Evolutionary conservation across 2,113 vertebrate species (phyloP), one percentile per base, ranked within the genome.

Genomic region (Kryptolebias marmoratus): DNA sequence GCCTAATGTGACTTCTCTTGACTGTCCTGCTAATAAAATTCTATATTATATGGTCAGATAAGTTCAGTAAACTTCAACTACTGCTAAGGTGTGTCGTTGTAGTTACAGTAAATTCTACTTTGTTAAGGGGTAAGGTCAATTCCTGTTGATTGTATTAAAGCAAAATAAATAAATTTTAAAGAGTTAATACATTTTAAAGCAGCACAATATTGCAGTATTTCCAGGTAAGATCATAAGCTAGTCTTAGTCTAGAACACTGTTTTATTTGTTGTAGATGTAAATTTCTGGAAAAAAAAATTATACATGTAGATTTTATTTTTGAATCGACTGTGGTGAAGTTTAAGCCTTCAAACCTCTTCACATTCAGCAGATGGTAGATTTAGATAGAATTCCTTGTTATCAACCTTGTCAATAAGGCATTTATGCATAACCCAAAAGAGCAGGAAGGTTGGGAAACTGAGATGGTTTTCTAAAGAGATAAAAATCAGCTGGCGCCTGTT

Each of bases 391-490:
- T 94, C 93, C 91, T 89, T 92, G 91, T 90, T 94, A 91, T 91
- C 91, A 93, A 90, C 93, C 86, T 83, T 71, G 91, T 73, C 87
- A 92, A 60, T 80, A 57, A 90, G 65, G 92, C 91, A 92, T 88
- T 71, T 84, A 91, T 89, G 83, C 75, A 66, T 74, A 68, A 73
- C 55, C 68, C 66, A 49, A 75, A 81, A 88, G 73, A 91, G 75
- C 50, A 42, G 85, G 84, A 90, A 94, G 56, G 60, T 93, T 92
- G 87, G 92, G 92, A 94, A 95, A 95, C 94, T 93, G 91, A 93
- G 94, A 94, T 91, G 88, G 91, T 89, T 95, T 94, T 94, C 94
- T 90, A 87, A 87, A 83, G 36, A 89, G 94, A 95, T 95, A 94
- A 92, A 93, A 94, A 95, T 95, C 93, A 88, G 65, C 94, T 94